Evolutionary conservation across 1,140 invertebrate species (phyloP), one percentile per base, ranked within the genome.

Genomic region (Phocides pigmalion): DNA sequence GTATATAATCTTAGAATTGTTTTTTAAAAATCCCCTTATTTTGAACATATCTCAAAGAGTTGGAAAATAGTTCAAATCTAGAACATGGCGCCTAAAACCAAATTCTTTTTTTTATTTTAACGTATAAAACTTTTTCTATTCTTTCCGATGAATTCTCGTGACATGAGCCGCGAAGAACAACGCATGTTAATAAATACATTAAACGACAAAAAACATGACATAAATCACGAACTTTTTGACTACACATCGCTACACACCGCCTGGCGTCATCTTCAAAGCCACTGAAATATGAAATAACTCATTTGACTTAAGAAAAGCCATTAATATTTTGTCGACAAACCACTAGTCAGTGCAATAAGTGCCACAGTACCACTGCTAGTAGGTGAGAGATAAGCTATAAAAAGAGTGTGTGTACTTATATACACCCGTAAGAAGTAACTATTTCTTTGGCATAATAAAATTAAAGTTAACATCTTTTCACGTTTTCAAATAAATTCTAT

Each of bases 281-380:
- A 51, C 11, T 35, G 28, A 50, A 28, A 50, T 51, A 51, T 17
- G 49, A 51, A 37, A 15, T 50, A 32, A 25, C 32, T 51, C 49
- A 37, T 50, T 12, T 37, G 49, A 51, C 28, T 28, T 35, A 12
- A 16, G 25, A 17, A 19, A 14, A 51, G 9, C 28, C 49, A 15
- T 51, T 51, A 28, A 50, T 50, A 51, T 37, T 51, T 51, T 37
- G 49, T 51, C 49, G 15, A 51, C 49, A n/a, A 51, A 51, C 20
- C 49, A 51, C 28, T 35, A 25, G 6, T 32, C 20, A 50, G 2
- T n/a, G n/a, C n/a, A n/a, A 2, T 0, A 9, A n/a, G 3, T 12
- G 28, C 8, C 12, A 4, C 19, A 15, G 22, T 8, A 0, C 11
- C 28, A 35, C 14, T 9, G 14, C 16, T 16, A 3, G 22, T 2